Conservation (phyloP, 2,797 vertebrate species). For the Paratrypauchen microcephalus region DNA sequence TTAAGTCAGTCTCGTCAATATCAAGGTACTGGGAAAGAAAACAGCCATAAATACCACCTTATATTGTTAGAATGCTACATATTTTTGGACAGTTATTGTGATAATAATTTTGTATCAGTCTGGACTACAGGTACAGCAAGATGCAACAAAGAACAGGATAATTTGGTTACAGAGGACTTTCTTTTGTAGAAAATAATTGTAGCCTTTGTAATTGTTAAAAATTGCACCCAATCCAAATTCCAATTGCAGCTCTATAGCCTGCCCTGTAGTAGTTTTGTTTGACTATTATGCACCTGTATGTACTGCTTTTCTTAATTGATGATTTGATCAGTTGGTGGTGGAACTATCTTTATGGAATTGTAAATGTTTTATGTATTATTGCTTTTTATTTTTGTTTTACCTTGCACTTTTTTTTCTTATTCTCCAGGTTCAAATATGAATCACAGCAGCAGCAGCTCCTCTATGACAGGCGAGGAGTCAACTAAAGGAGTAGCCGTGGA, state of each 20-base stretch:
- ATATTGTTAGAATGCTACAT: too few relatives aligned
- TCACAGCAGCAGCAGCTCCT: slow-evolving; percentile 77
- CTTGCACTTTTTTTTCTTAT: slow-evolving; percentile 17
- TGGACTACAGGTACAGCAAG: too few relatives aligned
- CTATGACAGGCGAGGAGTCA: slow-evolving; percentile 78
- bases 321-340: slow-evolving; percentile 3
- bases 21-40: slow-evolving; percentile 61
- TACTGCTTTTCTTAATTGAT: neutral
- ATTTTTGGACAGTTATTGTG: too few relatives aligned
- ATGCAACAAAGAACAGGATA: too few relatives aligned
- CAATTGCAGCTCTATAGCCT: neutral
- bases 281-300: neutral
- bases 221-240: too few relatives aligned
- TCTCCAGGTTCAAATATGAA: slow-evolving; percentile 84
- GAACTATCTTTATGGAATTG: slow-evolving; percentile 4
- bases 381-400: neutral
- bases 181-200: too few relatives aligned
- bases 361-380: neutral
- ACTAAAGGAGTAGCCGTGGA: slow-evolving; percentile 89
- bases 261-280: neutral
- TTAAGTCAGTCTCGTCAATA: slow-evolving; percentile 64
- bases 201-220: too few relatives aligned
- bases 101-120: too few relatives aligned
- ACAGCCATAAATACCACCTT: neutral
- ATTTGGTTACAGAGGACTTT: too few relatives aligned